Conservation (phyloP, 2,797 vertebrate species). For the Gymnothorax javanicus region DNA sequence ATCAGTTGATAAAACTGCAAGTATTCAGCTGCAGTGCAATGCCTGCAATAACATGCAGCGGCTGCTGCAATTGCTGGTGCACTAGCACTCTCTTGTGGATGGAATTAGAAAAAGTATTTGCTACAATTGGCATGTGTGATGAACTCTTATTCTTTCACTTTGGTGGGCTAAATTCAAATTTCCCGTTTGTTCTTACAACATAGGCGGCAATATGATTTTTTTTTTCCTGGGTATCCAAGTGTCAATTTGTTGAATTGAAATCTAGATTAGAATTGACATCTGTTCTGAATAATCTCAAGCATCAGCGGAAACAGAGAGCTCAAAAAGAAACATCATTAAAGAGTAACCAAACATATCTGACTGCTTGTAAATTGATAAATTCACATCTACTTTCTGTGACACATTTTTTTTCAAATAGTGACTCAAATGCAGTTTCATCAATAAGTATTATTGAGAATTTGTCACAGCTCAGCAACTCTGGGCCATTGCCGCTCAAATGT, state of each 20-base stretch:
- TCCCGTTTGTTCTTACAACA: not conserved
- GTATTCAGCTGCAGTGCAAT: not conserved
- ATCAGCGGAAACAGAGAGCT: not conserved
- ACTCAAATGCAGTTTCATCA: no score
- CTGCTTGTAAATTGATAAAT: no score
- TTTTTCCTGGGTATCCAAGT: not conserved
- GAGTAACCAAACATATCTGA: no score
- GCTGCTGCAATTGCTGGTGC: not conserved
- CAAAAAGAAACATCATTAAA: no score
- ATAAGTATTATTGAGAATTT: no score
- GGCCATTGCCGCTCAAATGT: no score
- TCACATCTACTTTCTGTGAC: no score
- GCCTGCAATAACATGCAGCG: no score
- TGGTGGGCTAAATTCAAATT: not conserved
- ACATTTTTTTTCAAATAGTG: no score
- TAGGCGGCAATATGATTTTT: not conserved
- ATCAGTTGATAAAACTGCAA: not conserved
- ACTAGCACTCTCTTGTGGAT: slow-evolving; percentile 25
- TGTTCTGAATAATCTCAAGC: not conserved
- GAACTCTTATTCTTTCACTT: not conserved
- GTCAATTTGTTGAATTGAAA: not conserved
- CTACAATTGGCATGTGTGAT: not conserved
- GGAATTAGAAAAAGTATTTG: not conserved
- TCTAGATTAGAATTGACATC: not conserved
- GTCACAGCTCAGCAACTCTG: no score